phyloP scores from a whole-genome alignment of 92 coral and sea anemone genomes.

The Hydrozoanthus gracilis region DNA sequence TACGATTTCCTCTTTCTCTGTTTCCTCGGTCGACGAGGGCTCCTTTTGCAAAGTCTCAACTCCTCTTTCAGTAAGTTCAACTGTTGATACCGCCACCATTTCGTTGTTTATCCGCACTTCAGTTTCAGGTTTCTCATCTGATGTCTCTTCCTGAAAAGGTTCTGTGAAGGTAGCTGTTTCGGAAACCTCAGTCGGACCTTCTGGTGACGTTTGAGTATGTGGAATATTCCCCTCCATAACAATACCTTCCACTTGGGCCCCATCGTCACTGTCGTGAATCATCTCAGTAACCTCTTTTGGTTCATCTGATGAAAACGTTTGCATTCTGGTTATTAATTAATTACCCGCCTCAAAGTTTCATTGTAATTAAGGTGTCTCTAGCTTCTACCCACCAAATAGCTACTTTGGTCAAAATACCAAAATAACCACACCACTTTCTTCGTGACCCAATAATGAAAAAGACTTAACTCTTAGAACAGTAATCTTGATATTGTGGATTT shows the following conservation, averaged over 20 bases:
- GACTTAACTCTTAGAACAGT: too few relatives aligned
- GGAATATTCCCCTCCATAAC: slow-evolving; percentile 30
- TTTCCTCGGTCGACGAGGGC: background rate
- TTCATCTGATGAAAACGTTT: slow-evolving; percentile 11
- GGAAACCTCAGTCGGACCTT: background rate
- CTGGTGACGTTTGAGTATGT: slow-evolving; percentile 1
- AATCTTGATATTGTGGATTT: too few relatives aligned
- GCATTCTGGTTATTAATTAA: background rate
- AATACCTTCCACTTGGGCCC: slow-evolving; percentile 11
- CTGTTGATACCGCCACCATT: slow-evolving; percentile 1
- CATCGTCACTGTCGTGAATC: slow-evolving; percentile 17
- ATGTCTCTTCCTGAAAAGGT: background rate
- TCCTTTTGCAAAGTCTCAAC: background rate
- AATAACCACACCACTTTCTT: too few relatives aligned
- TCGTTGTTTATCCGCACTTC: background rate
- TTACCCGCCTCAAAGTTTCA: too few relatives aligned
- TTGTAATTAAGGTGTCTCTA: too few relatives aligned
- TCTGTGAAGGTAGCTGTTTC: slow-evolving; percentile 15
- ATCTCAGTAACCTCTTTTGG: slow-evolving; percentile 15
- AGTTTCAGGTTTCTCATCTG: background rate
- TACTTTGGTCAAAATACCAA: too few relatives aligned
- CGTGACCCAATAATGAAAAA: too few relatives aligned
- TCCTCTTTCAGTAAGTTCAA: background rate
- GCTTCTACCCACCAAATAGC: too few relatives aligned
- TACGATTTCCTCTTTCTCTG: background rate